These are phyloP conservation scores for Hyperopisus bebe DNA, from an alignment of 2,113 vertebrate genomes.

Conservation along the genomic window DNA sequence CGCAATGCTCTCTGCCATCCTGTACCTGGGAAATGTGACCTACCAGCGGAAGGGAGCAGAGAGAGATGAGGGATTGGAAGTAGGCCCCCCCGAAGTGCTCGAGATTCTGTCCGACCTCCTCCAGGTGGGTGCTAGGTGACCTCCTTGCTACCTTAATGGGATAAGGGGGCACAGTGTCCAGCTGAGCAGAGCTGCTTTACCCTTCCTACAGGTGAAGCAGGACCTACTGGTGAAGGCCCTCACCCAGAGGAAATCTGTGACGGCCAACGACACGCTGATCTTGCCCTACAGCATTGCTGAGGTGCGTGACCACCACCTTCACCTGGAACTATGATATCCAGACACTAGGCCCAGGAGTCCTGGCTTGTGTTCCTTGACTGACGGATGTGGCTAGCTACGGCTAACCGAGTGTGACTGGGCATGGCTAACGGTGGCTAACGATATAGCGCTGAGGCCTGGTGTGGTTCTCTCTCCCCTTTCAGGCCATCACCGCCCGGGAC, in stretches of 20 bases:
- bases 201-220: slow-evolving; percentile 68
- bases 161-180: background rate
- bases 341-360: background rate
- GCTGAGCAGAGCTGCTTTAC: background rate
- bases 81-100: slow-evolving; percentile 76
- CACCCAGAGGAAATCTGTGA: slow-evolving; percentile 80
- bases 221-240: slow-evolving; percentile 78
- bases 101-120: slow-evolving; percentile 79
- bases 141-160: too few species aligned
- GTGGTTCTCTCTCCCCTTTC: background rate
- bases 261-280: slow-evolving; percentile 64
- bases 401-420: background rate
- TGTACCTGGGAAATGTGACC: slow-evolving; percentile 82
- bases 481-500: slow-evolving; percentile 79
- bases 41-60: slow-evolving; percentile 68
- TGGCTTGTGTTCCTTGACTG: background rate
- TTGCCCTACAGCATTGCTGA: slow-evolving; percentile 78
- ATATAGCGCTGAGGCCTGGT: background rate
- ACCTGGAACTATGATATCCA: background rate
- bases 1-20: slow-evolving; percentile 84
- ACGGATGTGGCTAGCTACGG: background rate
- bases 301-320: slow-evolving; percentile 56
- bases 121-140: slow-evolving; percentile 44
- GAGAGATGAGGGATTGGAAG: slow-evolving; percentile 70
- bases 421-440: background rate